Percentiles rank a stretch among this genome's conserved stretches.
phyloP scores from a whole-genome alignment of 2,797 vertebrate genomes.

The Trachops cirrhosus region DNA sequence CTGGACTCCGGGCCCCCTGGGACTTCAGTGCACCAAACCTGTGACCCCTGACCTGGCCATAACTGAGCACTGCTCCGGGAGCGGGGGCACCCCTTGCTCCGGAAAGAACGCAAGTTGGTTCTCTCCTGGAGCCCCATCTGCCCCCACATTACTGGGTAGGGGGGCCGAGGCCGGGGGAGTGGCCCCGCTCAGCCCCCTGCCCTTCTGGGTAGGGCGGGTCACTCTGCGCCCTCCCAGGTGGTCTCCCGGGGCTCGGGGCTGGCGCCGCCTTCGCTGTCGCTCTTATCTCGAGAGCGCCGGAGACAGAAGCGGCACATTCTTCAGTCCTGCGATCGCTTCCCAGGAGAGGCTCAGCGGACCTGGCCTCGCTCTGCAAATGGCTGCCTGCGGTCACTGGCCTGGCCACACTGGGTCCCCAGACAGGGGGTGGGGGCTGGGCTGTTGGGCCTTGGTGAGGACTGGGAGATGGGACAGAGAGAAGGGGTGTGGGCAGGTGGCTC shows the following conservation, averaged over 20 bases:
- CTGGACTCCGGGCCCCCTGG: background rate
- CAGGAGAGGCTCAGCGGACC: background rate
- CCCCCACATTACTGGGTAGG: rapidly evolving
- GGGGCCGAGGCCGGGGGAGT: too few relatives aligned
- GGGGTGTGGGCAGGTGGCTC: background rate
- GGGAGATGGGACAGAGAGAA: background rate
- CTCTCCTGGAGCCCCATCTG: background rate
- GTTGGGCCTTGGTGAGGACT: background rate
- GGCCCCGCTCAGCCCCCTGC: background rate
- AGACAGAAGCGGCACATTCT: constrained; percentile 32
- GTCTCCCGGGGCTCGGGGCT: background rate
- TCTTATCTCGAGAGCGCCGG: background rate
- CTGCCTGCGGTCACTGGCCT: background rate
- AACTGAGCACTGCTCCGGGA: background rate
- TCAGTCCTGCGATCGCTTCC: constrained; percentile 35
- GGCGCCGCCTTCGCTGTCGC: background rate
- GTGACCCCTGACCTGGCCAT: background rate
- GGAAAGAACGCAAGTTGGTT: too few relatives aligned
- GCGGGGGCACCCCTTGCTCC: background rate
- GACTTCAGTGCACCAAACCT: background rate
- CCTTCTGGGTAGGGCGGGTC: background rate
- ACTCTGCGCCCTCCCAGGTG: background rate
- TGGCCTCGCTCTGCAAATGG: constrained; percentile 3
- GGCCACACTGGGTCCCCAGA: background rate
- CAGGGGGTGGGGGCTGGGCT: background rate